Evolutionary conservation across 2,888 invertebrate species (phyloP).

Genomic region (Drosophila fulvimacula): DNA sequence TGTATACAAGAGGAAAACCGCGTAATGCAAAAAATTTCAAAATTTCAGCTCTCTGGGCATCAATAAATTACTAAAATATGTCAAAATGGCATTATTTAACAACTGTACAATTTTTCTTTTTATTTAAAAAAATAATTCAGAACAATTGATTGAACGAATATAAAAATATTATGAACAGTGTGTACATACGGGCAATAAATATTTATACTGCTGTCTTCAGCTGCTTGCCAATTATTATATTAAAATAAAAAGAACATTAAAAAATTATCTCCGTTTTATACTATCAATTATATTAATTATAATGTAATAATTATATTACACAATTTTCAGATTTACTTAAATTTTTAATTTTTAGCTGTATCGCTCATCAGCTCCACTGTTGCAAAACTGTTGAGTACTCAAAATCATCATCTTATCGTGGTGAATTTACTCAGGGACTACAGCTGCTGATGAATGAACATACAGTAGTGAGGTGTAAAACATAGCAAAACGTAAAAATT

Average conservation of each 20-base stretch:
- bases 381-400: slow-evolving; percentile 39
- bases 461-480: slow-evolving; percentile 73
- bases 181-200: slow-evolving; percentile 18
- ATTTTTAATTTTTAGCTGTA: neutral
- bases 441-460: slow-evolving; percentile 76
- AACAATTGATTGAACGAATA: neutral
- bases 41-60: neutral
- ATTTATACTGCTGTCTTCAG: neutral
- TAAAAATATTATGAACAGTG: neutral
- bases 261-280: neutral
- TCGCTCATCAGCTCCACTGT: neutral
- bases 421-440: slow-evolving; percentile 35
- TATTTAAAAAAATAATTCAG: neutral
- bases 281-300: too few species aligned
- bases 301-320: too few species aligned
- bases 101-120: neutral
- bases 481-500: slow-evolving; percentile 62
- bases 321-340: neutral
- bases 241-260: neutral
- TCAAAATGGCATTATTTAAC: neutral
- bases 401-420: slow-evolving; percentile 31
- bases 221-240: neutral
- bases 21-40: neutral
- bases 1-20: neutral
- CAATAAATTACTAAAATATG: neutral